These are phyloP conservation scores for Austrolebias charrua DNA, from an alignment of 2,797 vertebrate species.

Conservation along the genomic window DNA sequence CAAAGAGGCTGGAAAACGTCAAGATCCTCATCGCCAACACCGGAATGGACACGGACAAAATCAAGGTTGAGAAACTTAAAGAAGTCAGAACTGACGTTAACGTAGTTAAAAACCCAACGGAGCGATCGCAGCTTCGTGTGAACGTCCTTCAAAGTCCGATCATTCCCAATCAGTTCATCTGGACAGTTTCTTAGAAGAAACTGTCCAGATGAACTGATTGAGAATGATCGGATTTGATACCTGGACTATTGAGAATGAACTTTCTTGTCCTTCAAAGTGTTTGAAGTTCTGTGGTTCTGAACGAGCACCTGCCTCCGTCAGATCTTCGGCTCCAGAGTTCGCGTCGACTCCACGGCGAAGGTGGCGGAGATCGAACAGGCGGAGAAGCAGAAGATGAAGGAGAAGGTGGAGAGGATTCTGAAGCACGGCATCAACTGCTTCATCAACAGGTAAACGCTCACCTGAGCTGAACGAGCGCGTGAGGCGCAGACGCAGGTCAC, in stretches of 20 bases:
- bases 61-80: conserved; percentile 82
- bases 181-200: too few relatives aligned
- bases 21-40: conserved; percentile 99
- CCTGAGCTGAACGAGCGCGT: neutral
- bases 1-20: conserved; percentile 94
- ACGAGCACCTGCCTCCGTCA: conserved; percentile 32
- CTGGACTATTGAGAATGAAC: too few relatives aligned
- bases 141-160: too few relatives aligned
- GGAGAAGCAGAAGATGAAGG: conserved; percentile 99
- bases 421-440: conserved; percentile 99
- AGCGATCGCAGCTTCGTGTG: too few relatives aligned
- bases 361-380: conserved; percentile 96
- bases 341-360: conserved; percentile 96
- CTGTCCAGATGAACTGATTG: too few relatives aligned
- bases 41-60: conserved; percentile 99
- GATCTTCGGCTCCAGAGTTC: conserved; percentile 97
- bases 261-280: too few relatives aligned
- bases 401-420: conserved; percentile 95
- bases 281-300: too few relatives aligned
- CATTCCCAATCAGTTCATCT: too few relatives aligned
- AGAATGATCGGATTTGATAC: too few relatives aligned
- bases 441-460: conserved; percentile 89
- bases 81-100: too few relatives aligned
- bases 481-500: too few relatives aligned
- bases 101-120: too few relatives aligned